phyloP scores from a whole-genome alignment of 30 jellyfish, hydroid and myxozoan genomes.

The Sanderia malayensis region DNA sequence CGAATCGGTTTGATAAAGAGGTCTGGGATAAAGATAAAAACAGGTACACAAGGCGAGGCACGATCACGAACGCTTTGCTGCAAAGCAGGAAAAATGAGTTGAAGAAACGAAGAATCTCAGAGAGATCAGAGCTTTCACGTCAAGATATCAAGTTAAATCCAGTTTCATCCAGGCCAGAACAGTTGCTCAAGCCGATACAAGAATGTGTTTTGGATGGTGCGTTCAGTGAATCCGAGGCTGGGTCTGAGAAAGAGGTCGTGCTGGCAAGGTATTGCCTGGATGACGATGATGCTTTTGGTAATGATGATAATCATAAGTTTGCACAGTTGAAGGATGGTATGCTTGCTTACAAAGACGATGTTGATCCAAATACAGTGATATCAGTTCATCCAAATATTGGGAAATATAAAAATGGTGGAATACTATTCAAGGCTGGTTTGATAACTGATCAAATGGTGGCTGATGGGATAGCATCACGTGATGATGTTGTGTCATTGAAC shows the following conservation, averaged over 20 bases:
- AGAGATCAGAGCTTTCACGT: neutral
- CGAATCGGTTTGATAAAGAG: neutral
- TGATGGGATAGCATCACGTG: slow-evolving; percentile 3
- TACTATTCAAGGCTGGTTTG: neutral
- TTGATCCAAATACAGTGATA: neutral
- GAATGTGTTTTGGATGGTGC: neutral
- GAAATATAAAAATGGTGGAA: neutral
- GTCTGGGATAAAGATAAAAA: neutral
- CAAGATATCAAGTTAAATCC: neutral
- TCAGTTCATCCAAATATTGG: neutral
- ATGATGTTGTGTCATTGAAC: neutral
- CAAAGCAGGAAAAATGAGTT: neutral
- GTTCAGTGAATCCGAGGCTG: slow-evolving; percentile 1
- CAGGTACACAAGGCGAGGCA: neutral
- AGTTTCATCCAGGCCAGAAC: neutral
- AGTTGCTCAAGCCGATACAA: neutral
- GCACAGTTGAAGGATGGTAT: neutral
- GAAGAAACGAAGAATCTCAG: slow-evolving; percentile 1
- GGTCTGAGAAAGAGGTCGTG: neutral
- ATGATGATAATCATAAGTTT: neutral
- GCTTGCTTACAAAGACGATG: neutral
- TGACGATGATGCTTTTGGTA: neutral
- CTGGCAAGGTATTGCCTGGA: slow-evolving; percentile 7
- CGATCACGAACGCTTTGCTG: neutral
- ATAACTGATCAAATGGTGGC: slow-evolving; percentile 1